Evolutionary conservation across 2,113 vertebrate genomes (phyloP), one percentile per base, ranked within the genome.

Genomic region (Prinia subflava): DNA sequence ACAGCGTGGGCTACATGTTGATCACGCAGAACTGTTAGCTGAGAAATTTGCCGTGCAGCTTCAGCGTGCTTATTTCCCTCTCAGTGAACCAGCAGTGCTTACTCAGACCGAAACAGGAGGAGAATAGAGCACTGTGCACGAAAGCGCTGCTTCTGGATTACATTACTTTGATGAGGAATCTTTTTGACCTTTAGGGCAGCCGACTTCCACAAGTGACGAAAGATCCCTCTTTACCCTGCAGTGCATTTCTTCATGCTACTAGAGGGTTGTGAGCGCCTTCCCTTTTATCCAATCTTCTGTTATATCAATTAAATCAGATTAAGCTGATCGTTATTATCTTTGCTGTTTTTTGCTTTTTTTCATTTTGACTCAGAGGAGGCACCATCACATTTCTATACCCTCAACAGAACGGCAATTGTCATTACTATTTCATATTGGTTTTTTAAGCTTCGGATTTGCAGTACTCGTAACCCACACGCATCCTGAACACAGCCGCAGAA

Each of bases 141-240:
- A 76, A 83, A 68, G 82, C 27, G 2, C 37, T 23, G 31, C 7
- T 74, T 69, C 91, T 83, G 93, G 49, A 27, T 73, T 30, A 35
- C 69, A 7, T 77, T 69, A 37, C 65, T 88, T 64, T 13, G 33
- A 79, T 5, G 9, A 89, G 59, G 35, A 83, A 71, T 65, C 33
- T 74, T 55, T 78, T 23, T 63, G 87, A 92, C 85, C 83, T 88
- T 88, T 88, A 65, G 90, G 88, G 68, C 88, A 80, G 67, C 42
- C 21, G 17, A 27, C 42, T 85, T 92, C 63, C 71, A 57, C 31
- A 85, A 80, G 67, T 33, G 63, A 76, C 18, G 11, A 90, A 55
- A 9, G 87, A 84, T 52, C 33, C 39, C 47, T 47, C 49, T 71
- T 87, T 24, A 55, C 56, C 74, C 87, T 74, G 57, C 68, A n/a